Evolutionary conservation across 2,888 invertebrate genomes (phyloP).

Genomic region (Tineola bisselliella): DNA sequence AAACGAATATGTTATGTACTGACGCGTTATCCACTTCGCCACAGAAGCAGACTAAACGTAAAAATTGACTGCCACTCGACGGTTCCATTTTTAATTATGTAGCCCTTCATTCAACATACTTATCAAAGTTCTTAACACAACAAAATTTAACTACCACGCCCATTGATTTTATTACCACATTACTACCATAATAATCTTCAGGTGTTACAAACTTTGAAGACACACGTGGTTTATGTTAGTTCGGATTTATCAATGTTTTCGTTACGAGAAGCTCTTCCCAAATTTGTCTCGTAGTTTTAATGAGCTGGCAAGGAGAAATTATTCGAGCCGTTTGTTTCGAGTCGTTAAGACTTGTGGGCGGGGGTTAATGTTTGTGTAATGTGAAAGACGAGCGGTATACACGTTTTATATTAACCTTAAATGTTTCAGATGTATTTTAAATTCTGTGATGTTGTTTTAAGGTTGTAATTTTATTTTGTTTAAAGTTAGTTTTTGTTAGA

Average conservation of each 20-base stretch:
- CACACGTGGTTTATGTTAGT: not conserved
- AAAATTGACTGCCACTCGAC: not conserved
- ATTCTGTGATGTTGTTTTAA: not conserved
- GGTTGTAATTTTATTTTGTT: not conserved
- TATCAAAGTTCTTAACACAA: not conserved
- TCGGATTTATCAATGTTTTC: not conserved
- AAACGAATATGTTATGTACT: too few relatives aligned
- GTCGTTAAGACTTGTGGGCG: constrained; percentile 16
- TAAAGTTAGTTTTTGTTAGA: not conserved
- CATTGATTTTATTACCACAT: not conserved
- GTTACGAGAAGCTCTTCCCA: not conserved
- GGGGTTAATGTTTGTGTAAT: not conserved
- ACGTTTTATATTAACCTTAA: not conserved
- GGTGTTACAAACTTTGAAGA: constrained; percentile 7
- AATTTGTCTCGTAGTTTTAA: constrained; percentile 31
- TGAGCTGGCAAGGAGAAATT: constrained; percentile 30
- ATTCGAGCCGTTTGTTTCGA: constrained; percentile 30
- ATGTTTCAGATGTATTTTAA: not conserved
- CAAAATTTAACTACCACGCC: not conserved
- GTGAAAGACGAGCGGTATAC: not conserved
- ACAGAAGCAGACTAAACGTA: too few relatives aligned
- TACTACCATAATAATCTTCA: constrained; percentile 3
- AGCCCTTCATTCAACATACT: not conserved
- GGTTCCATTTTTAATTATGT: not conserved
- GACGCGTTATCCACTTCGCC: too few relatives aligned